These are phyloP conservation scores for Tachina grossa DNA, from an alignment of 2,888 invertebrate genomes.

Conservation along the genomic window DNA sequence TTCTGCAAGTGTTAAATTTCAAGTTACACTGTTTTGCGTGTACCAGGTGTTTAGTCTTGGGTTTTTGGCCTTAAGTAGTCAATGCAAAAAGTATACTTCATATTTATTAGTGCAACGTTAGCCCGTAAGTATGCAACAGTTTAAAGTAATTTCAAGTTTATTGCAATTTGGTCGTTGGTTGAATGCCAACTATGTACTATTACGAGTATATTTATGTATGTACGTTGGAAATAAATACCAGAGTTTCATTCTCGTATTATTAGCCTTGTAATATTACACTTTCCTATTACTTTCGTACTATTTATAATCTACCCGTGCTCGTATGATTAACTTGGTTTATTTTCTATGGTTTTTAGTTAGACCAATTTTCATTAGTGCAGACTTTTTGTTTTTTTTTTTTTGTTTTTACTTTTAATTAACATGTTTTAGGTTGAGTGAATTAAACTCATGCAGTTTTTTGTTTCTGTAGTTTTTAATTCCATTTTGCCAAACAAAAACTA, in stretches of 20 bases:
- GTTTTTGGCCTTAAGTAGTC: conserved; percentile 23
- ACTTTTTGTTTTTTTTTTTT: conserved; percentile 46
- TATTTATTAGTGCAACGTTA: conserved; percentile 24
- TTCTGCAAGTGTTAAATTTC: conserved; percentile 37
- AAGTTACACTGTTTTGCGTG: not conserved
- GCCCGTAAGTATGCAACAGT: conserved; percentile 58
- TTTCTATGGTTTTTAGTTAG: conserved; percentile 50
- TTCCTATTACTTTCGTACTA: conserved; percentile 44
- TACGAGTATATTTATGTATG: too few relatives aligned
- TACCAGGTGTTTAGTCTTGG: conserved; percentile 42
- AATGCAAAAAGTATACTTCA: conserved; percentile 23
- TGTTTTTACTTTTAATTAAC: conserved; percentile 58
- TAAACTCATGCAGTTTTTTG: conserved; percentile 23
- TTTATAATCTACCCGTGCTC: conserved; percentile 15
- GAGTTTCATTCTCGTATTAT: not conserved
- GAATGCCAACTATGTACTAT: not conserved
- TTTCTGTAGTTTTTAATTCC: not conserved
- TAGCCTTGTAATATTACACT: conserved; percentile 20
- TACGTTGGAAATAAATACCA: not conserved
- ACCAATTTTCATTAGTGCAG: conserved; percentile 64
- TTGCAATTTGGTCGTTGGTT: conserved; percentile 16
- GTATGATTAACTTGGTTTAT: conserved; percentile 54
- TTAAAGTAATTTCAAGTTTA: conserved; percentile 43
- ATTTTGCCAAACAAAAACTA: conserved; percentile 34
- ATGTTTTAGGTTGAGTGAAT: conserved; percentile 55